phyloP scores from a whole-genome alignment of 2,797 vertebrate species.

The Rhincodon typus region DNA sequence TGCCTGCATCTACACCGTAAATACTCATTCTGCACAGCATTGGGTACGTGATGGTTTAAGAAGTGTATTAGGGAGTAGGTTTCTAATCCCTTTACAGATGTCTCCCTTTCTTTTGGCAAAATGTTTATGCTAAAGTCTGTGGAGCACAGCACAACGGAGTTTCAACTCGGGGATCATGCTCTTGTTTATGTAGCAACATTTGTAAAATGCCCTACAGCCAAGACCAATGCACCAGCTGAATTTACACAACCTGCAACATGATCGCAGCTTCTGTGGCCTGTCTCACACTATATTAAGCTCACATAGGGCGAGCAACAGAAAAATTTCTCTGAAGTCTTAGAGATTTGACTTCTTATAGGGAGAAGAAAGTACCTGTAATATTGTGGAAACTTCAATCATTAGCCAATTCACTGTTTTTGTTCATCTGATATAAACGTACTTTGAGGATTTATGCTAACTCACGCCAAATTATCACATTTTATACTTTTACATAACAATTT shows the following conservation, averaged over 20 bases:
- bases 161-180: neutral
- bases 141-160: neutral
- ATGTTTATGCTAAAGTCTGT: neutral
- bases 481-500: neutral
- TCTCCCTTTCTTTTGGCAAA: neutral
- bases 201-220: neutral
- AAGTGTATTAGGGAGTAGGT: neutral
- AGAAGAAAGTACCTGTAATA: neutral
- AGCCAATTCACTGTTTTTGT: neutral
- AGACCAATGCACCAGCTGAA: neutral
- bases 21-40: neutral
- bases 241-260: neutral
- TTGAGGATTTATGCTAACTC: neutral
- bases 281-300: neutral
- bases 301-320: neutral
- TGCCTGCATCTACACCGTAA: neutral
- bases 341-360: neutral
- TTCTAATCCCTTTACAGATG: neutral
- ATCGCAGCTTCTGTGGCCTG: neutral
- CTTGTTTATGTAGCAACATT: neutral
- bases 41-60: neutral
- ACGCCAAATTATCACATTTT: neutral
- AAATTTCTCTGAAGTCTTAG: neutral
- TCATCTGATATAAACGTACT: neutral
- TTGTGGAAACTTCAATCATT: neutral